phyloP scores from a whole-genome alignment of 2,797 vertebrate species.

The Odontamblyopus rebecca region DNA sequence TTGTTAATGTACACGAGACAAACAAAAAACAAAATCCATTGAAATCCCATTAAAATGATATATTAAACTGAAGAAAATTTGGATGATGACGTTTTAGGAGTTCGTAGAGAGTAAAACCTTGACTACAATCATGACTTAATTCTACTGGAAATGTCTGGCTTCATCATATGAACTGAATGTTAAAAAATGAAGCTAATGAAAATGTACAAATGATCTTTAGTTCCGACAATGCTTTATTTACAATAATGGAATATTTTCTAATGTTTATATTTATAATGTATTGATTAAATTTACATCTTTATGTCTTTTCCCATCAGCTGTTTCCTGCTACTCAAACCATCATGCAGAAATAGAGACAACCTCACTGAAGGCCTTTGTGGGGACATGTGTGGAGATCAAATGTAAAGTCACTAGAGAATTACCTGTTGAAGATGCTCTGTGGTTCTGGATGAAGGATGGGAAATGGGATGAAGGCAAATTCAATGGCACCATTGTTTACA shows the following conservation, averaged over 20 bases:
- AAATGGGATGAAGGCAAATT: fast-evolving
- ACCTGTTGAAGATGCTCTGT: fast-evolving
- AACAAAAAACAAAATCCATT: no score
- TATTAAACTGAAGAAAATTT: no score
- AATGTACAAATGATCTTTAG: no score
- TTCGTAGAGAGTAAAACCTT: no score
- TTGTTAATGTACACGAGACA: not conserved
- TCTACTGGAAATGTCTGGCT: no score
- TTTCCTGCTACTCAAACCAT: not conserved
- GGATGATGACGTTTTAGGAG: no score
- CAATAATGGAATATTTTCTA: not conserved
- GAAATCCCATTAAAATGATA: no score
- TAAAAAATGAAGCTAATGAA: no score
- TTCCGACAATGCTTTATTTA: no score
- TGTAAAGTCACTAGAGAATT: fast-evolving
- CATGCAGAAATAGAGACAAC: fast-evolving
- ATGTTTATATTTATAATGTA: not conserved
- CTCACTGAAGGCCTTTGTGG: slow-evolving; percentile 37
- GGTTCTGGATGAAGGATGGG: slow-evolving; percentile 68
- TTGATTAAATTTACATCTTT: not conserved
- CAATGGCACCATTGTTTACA: slow-evolving; percentile 44
- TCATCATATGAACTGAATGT: no score
- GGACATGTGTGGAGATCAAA: slow-evolving; percentile 62
- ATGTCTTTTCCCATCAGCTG: not conserved
- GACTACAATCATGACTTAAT: no score